Base-by-base conservation (phyloP, 2,888 invertebrate genomes). In the Hofmannophila pseudospretella region DNA sequence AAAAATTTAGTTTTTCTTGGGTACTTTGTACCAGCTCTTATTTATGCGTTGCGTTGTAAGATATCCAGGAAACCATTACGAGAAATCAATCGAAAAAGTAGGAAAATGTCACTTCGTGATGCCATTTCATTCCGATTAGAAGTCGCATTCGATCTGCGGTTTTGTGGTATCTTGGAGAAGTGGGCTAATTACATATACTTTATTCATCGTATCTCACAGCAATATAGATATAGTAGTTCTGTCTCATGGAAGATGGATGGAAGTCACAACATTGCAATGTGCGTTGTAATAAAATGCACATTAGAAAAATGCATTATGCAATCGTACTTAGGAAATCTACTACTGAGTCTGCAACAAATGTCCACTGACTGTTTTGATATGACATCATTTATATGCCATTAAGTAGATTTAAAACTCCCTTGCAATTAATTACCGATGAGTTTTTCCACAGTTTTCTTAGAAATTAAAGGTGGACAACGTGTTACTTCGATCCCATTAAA, bases 131-230 rank as follows among this genome's bases (percentile, higher is more conserved):
- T 2, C 22, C 3, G 8, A 22, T 22, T 7, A 22, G 2, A 4
- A 7, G 22, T 19, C 5, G 19, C 19, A 19, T 19, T 22, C 22
- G 26, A 31, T 34, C 32, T 35, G 39, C 32, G 39, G 39, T 35
- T 38, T 26, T 32, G 27, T 34, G 7, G 26, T 23, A 22, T 20
- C 32, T 9, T 9, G 8, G 9, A 26, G 13, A 39, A 16, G 13
- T 39, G 32, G 39, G 39, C 16, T 39, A 39, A 39, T 35, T 28
- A 9, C 9, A 8, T 27, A 32, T n/a, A 9, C 33, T 23, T 32
- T 28, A 34, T 32, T 25, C 34, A 31, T 34, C 34, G 30, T 25
- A 29, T 1, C 2, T 23, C 16, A 34, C 23, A 22, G 23, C 22
- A 22, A 28, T 38, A 20, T 9, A 32, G 23, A 33, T 38, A 28